Evolutionary conservation across 2,797 vertebrate genomes (phyloP).

Genomic region (Tadarida brasiliensis): DNA sequence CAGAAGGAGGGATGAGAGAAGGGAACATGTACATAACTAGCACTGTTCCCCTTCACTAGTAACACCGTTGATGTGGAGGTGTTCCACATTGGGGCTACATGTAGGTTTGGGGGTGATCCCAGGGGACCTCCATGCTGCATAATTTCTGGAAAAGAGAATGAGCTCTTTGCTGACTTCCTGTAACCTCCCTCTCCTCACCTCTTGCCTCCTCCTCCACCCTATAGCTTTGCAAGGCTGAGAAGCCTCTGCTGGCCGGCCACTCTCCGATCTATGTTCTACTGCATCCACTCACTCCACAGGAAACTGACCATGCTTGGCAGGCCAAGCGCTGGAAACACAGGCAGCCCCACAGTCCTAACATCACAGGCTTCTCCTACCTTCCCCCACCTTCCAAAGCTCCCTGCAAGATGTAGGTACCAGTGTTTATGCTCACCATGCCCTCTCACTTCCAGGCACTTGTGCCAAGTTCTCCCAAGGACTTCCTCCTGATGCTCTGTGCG

Average conservation of each 20-base stretch:
- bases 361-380: not conserved
- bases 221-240: not conserved
- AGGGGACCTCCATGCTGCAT: not conserved
- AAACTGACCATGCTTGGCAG: not conserved
- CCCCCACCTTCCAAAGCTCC: not conserved
- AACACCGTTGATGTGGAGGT: not conserved
- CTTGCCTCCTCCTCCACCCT: not conserved
- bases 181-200: not conserved
- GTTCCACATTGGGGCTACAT: not conserved
- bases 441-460: not conserved
- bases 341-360: not conserved
- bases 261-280: not conserved
- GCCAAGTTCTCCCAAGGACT: not conserved
- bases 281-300: not conserved
- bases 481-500: not conserved
- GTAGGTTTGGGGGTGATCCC: not conserved
- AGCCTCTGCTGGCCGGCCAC: not conserved
- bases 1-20: not conserved
- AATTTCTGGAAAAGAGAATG: not conserved
- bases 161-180: not conserved
- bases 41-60: not conserved
- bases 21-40: not conserved
- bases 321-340: not conserved
- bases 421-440: not conserved
- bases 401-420: not conserved